Conservation (phyloP, 2,888 invertebrate species). For the Rotaria sp. region DNA sequence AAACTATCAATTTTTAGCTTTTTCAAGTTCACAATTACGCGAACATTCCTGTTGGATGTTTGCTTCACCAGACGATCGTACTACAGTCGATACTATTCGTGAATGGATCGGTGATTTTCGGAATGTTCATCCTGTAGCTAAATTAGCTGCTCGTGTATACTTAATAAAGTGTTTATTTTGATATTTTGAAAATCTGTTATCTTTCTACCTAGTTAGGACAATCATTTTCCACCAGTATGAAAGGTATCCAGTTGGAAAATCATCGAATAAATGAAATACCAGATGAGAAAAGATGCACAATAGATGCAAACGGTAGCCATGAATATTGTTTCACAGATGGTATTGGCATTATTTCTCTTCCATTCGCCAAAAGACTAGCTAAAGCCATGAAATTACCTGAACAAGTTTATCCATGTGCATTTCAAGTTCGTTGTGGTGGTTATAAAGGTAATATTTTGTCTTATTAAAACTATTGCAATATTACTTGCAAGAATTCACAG, state of each 20-base stretch:
- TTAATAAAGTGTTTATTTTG: no score
- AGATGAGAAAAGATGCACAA: no score
- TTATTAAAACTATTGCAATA: no score
- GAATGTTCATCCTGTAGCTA: slow-evolving; percentile 46
- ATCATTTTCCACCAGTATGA: slow-evolving; percentile 47
- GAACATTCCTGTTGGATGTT: slow-evolving; percentile 45
- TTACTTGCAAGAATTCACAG: no score
- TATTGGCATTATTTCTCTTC: neutral
- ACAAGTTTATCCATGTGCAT: neutral
- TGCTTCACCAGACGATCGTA: slow-evolving; percentile 41
- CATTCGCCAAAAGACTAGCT: neutral
- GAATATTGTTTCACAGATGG: neutral
- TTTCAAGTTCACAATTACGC: slow-evolving; percentile 45
- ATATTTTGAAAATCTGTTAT: neutral
- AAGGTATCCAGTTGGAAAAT: slow-evolving; percentile 32
- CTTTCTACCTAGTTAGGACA: slow-evolving; percentile 49
- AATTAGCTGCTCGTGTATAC: slow-evolving; percentile 48
- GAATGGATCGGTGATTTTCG: slow-evolving; percentile 44
- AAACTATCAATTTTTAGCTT: slow-evolving; percentile 44
- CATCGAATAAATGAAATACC: neutral
- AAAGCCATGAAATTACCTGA: neutral
- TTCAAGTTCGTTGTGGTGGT: neutral
- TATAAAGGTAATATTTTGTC: neutral
- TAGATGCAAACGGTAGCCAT: no score
- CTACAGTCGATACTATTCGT: slow-evolving; percentile 43